Evolutionary conservation across 1,140 invertebrate species (phyloP), one percentile per base, ranked within the genome.

Genomic region (Penaeus japonicus): DNA sequence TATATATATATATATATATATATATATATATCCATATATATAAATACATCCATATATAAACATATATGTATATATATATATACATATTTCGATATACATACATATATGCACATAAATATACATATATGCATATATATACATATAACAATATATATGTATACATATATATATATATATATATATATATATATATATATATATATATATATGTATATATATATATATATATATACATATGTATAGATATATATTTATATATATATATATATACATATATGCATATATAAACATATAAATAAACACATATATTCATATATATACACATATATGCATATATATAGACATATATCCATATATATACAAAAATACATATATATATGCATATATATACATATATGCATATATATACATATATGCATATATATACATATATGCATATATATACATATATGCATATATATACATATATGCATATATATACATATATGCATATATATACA

Each of bases 91-190:
- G n/a, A n/a, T n/a, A n/a, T n/a, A n/a, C n/a, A n/a, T n/a, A n/a
- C n/a, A n/a, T n/a, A n/a, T n/a, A n/a, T n/a, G n/a, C n/a, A n/a
- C n/a, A n/a, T 77, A 77, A 20, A 77, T 27, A 77, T 77, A 24
- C 35, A 77, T 77, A 32, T 77, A 77, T 77, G 35, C 35, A 77
- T 77, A 30, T 77, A 77, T 77, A 77, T 5, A 77, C 35, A 77
- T 77, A 77, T 77, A 77, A 27, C 10, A 27, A 77, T 77, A 77
- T 30, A 77, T 77, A 77, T 77, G 35, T 77, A 32, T 77, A 77
- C 35, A 77, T 30, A 77, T 77, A 65, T 65, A 65, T 65, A 65
- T 65, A 65, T 65, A 65, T 65, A 65, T 65, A 65, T 65, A 65
- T 65, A 65, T 65, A 65, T 65, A 65, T 65, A 65, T 65, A 65